Conservation (phyloP, 2,113 vertebrate genomes). For the Campylorhamphus procurvoides region DNA sequence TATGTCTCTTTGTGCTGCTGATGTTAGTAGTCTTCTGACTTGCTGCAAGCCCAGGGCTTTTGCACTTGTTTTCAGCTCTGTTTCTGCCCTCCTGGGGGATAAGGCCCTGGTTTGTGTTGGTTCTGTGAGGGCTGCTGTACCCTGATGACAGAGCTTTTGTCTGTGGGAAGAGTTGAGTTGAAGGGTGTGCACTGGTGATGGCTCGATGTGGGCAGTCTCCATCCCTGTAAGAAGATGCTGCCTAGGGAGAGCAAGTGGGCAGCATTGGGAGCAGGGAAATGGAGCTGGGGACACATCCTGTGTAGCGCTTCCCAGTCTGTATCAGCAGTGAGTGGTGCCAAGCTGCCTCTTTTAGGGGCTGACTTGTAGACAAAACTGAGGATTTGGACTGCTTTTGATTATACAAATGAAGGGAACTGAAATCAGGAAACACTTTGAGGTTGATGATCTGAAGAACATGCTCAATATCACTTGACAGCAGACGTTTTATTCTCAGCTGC, state of each 20-base stretch:
- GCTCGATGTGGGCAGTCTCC: rapidly evolving
- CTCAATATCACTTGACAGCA: neutral
- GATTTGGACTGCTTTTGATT: neutral
- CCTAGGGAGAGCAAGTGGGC: rapidly evolving
- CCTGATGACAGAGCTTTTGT: neutral
- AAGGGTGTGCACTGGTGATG: rapidly evolving
- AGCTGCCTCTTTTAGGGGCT: neutral
- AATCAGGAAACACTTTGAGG: neutral
- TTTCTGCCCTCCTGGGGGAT: rapidly evolving
- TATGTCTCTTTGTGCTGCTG: neutral
- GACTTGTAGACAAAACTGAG: neutral
- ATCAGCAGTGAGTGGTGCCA: neutral
- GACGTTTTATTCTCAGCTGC: neutral
- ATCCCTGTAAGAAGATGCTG: neutral
- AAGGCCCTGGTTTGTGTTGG: neutral
- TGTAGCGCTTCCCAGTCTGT: neutral
- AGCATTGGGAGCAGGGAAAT: neutral
- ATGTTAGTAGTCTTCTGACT: neutral
- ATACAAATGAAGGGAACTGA: neutral
- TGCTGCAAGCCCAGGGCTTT: neutral
- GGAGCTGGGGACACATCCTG: neutral
- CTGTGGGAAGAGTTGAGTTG: rapidly evolving
- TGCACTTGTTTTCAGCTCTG: neutral
- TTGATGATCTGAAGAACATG: neutral
- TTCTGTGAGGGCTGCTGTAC: rapidly evolving